Evolutionary conservation across 2,888 invertebrate genomes (phyloP), one percentile per base, ranked within the genome.

Genomic region (Cyrtodaria siliqua): DNA sequence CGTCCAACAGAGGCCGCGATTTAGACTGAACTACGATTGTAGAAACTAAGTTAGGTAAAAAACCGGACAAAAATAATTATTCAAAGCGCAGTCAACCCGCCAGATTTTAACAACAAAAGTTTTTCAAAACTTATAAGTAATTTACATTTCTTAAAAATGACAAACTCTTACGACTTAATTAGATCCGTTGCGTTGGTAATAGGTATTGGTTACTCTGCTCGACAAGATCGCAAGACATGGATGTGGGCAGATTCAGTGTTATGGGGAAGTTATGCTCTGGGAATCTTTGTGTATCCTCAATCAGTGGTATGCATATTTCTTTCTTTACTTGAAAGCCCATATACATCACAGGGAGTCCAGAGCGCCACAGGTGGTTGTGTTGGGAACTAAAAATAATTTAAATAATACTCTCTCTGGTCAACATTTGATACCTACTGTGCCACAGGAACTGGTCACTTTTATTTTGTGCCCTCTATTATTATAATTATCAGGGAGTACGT

Each of bases 221-320:
- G 72, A 50, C 79, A 77, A 55, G 69, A 77, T 26, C 71, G 77
- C 24, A 84, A 84, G 40, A 61, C 79, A 29, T 79, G 82, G 62
- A 72, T 80, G 57, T 79, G 82, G 67, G 72, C 70, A 52, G 83
- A 83, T 33, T 68, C 82, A 0, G 44, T 79, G 4, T 33, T 85
- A 49, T 73, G 76, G 73, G 74, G 77, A 49, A 79, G 73, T 61
- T 72, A 83, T 63, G 74, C 68, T 3, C 23, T 68, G 14, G 80
- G 62, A n/a, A 55, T 77, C n/a, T 83, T 81, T 59, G 23, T 79
- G 4, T 85, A 79, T 59, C 85, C 85, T 2, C 42, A 53, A 40
- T 52, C 47, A 16, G 33, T 82, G 57, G 82, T 77, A 63, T n/a
- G n/a, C n/a, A n/a, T n/a, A n/a, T n/a, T n/a, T n/a, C n/a, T n/a